A percentile compares a stretch with the other conserved stretches of the same genome.
Conservation (phyloP, 2,888 invertebrate species). For the Dasypogon diadema region DNA sequence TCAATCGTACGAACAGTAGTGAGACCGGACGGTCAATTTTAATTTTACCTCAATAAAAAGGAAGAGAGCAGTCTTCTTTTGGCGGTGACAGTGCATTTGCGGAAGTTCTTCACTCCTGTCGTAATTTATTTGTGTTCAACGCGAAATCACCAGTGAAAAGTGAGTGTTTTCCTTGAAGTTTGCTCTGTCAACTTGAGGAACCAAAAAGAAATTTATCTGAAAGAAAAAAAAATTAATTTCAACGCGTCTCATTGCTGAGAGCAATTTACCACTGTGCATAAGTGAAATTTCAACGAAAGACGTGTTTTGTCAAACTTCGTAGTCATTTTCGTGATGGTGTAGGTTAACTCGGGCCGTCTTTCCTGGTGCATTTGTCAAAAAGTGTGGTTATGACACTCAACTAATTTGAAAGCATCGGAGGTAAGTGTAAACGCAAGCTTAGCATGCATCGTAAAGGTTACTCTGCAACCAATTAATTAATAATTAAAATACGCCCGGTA, state of each 20-base stretch:
- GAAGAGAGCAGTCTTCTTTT: not conserved
- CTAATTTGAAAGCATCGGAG: not conserved
- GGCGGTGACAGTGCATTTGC: conserved; percentile 23
- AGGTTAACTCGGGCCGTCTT: not conserved
- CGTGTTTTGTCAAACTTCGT: conserved; percentile 34
- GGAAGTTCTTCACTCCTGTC: conserved; percentile 2
- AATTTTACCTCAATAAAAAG: conserved; percentile 17
- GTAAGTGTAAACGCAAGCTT: too few species aligned
- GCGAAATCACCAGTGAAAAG: conserved; percentile 10
- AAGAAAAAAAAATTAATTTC: too few species aligned
- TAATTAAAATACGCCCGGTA: not conserved
- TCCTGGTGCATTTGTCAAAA: conserved; percentile 30
- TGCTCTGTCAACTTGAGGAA: conserved; percentile 23
- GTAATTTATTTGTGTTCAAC: not conserved
- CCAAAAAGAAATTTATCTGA: conserved; percentile 7
- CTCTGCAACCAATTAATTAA: not conserved
- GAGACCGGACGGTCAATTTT: conserved; percentile 38
- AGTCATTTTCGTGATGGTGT: conserved; percentile 10
- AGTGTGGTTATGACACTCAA: conserved; percentile 36
- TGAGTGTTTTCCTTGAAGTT: conserved; percentile 8
- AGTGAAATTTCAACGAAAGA: conserved; percentile 12
- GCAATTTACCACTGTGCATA: conserved; percentile 24
- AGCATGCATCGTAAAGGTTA: too few species aligned
- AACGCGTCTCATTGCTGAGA: conserved; percentile 5
- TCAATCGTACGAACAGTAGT: conserved; percentile 37